A percentile compares a stretch with the other conserved stretches of the same genome.
Evolutionary conservation across 2,113 vertebrate genomes (phyloP).

Genomic region (Telmatochromis sp.): DNA sequence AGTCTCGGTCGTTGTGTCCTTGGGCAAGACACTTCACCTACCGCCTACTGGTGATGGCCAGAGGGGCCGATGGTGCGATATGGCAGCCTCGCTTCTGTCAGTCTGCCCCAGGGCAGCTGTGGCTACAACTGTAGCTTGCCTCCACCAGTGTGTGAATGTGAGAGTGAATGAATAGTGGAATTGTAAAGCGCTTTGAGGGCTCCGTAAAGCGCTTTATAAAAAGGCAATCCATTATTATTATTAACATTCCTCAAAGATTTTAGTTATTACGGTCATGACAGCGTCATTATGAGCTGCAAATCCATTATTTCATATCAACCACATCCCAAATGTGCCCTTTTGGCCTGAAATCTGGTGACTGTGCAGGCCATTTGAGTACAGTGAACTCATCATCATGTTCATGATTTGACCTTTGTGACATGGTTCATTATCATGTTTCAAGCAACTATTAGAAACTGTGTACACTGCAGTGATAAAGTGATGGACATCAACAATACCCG

Average conservation of each 20-base stretch:
- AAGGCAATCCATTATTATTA: neutral
- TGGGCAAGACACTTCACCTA: neutral
- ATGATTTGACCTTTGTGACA: neutral
- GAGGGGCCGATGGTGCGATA: rapidly evolving
- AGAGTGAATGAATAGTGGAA: neutral
- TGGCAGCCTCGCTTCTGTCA: too few relatives aligned
- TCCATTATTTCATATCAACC: neutral
- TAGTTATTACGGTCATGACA: neutral
- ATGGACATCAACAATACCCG: neutral
- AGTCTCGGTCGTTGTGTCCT: neutral
- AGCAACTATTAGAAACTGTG: neutral
- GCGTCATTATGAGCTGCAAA: neutral
- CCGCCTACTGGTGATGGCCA: neutral
- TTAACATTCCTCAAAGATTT: neutral
- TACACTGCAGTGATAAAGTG: neutral
- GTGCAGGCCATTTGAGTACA: neutral
- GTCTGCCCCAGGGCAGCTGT: too few relatives aligned
- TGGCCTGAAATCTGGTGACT: neutral
- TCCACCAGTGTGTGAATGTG: too few relatives aligned
- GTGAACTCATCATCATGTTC: neutral
- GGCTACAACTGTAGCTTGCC: too few relatives aligned
- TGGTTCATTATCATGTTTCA: neutral
- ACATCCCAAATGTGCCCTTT: neutral
- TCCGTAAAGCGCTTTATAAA: neutral
- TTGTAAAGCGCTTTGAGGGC: neutral